These are phyloP conservation scores for Danaus plexippus DNA, from an alignment of 1,140 invertebrate species.

Conservation along the genomic window DNA sequence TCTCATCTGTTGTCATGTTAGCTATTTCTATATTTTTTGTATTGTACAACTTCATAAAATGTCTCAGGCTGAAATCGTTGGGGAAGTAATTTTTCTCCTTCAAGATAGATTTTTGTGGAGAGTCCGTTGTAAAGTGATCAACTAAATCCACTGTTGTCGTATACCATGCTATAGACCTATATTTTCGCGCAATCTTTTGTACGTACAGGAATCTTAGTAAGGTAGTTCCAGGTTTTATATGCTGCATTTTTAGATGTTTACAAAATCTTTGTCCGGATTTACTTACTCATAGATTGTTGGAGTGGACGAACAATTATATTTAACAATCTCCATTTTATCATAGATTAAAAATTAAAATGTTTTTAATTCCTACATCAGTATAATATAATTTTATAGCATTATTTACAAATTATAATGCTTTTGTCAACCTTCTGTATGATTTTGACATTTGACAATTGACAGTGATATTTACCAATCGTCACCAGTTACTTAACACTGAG, in stretches of 20 bases:
- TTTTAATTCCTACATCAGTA: too few species aligned
- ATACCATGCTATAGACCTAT: conserved; percentile 12
- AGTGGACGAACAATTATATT: too few species aligned
- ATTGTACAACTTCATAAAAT: conserved; percentile 30
- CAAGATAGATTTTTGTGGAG: conserved; percentile 25
- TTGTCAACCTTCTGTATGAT: too few species aligned
- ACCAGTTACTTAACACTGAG: too few species aligned
- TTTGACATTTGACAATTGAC: too few species aligned
- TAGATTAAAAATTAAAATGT: too few species aligned
- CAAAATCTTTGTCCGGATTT: too few species aligned
- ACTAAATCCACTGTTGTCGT: conserved; percentile 26
- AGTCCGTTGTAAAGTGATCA: conserved; percentile 27
- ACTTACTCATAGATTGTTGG: too few species aligned
- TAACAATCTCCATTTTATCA: too few species aligned
- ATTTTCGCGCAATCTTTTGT: conserved; percentile 17
- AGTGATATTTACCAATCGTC: too few species aligned
- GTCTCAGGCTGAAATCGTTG: conserved; percentile 26
- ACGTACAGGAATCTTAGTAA: conserved; percentile 21
- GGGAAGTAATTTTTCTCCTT: conserved; percentile 25
- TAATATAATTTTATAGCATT: too few species aligned
- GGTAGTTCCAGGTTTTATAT: conserved; percentile 19
- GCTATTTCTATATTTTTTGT: conserved; percentile 25
- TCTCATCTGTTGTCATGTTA: conserved; percentile 30
- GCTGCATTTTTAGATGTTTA: conserved; percentile 17
- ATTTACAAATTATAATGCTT: too few species aligned